Evolutionary conservation across 2,113 vertebrate species (phyloP), one percentile per base, ranked within the genome.

Genomic region (Gadus chalcogrammus): DNA sequence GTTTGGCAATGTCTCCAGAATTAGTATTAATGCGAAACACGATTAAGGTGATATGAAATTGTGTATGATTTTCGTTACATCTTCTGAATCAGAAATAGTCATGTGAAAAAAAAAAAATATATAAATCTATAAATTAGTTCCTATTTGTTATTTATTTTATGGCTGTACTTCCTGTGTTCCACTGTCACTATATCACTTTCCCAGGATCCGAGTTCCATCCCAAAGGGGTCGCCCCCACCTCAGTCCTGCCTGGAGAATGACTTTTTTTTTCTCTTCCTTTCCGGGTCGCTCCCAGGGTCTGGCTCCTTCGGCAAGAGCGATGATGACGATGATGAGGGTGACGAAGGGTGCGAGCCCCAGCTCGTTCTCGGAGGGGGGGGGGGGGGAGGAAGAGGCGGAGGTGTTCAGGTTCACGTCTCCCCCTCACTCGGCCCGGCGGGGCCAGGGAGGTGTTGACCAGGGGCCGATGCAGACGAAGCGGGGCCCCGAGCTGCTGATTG

Each of bases 341-440:
- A 88, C 80, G 80, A 84, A 67, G 81, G 72, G 71, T 74, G 79
- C 0, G 89, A 91, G 88, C 85, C 87, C 56, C 87, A 82, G 73
- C 78, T 87, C 70, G 71, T 59, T 72, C 75, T 89, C 61, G 71
- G 87, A 82, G 75, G 89, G 92, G 60, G n/a, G 65, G 15, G 55
- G 55, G 11, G 55, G 55, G 55, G 78, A 73, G 42, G 63, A 76
- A 1, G 60, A 38, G 61, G 70, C 88, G 76, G 89, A 93, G 60
- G 65, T 94, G 81, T 97, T 94, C 88, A 93, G 88, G 24, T 96
- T 95, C 89, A 91, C 90, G 12, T 96, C 96, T 42, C 90, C 87
- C 79, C 94, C 94, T 68, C 92, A 87, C 75, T 94, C 94, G 67
- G 90, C 93, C 68, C 90, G 88, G 88, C 89, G 79, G 11, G 91